phyloP scores from a whole-genome alignment of 2,888 invertebrate genomes.

The Caenorhabditis angaria region DNA sequence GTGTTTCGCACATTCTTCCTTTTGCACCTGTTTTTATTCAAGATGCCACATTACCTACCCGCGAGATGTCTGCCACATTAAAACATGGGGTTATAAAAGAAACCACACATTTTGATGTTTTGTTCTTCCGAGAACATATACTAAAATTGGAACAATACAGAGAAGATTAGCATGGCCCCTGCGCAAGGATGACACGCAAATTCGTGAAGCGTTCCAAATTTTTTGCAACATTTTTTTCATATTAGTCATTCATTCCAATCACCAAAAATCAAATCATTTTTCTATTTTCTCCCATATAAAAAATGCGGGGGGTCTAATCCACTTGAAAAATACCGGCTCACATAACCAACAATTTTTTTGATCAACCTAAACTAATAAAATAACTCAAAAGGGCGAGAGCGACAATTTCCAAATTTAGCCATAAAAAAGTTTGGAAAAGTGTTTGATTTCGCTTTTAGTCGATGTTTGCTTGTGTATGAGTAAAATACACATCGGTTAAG shows the following conservation, averaged over 20 bases:
- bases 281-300: not conserved
- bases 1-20: no score
- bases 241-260: not conserved
- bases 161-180: constrained; percentile 92
- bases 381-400: constrained; percentile 36
- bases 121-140: not conserved
- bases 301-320: constrained; percentile 37
- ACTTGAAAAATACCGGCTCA: constrained; percentile 19
- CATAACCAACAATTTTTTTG: constrained; percentile 14
- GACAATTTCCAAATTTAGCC: constrained; percentile 31
- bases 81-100: no score
- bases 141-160: constrained; percentile 82
- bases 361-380: constrained; percentile 25
- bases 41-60: no score
- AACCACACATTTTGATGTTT: no score
- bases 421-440: constrained; percentile 16
- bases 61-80: no score
- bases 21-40: not conserved
- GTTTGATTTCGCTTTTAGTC: constrained; percentile 30
- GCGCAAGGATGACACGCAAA: constrained; percentile 92
- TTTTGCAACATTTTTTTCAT: not conserved
- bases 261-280: not conserved
- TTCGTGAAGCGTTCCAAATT: constrained; percentile 73
- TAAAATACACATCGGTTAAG: constrained; percentile 36
- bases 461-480: constrained; percentile 41